Evolutionary conservation across 2,888 invertebrate genomes (phyloP).

Genomic region (Phengaris alcon): DNA sequence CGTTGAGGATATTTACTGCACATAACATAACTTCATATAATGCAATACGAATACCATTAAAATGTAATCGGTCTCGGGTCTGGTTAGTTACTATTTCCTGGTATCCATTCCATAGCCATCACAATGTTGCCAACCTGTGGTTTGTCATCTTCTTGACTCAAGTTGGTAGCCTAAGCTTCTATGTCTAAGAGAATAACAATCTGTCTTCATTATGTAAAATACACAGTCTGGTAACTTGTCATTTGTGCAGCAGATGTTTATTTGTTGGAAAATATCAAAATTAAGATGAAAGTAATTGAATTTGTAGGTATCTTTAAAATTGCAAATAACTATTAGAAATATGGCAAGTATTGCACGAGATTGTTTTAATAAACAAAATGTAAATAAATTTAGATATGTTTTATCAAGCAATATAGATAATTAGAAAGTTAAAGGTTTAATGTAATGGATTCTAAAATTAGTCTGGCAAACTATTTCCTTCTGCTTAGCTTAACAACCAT

Average conservation of each 20-base stretch:
- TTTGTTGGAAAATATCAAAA: neutral
- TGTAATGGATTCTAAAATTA: neutral
- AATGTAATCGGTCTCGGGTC: too few species aligned
- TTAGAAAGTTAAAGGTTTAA: slow-evolving; percentile 1
- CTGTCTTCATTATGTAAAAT: too few species aligned
- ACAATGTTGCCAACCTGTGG: neutral
- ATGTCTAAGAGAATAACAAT: neutral
- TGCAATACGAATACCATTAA: too few species aligned
- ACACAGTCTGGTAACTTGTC: neutral
- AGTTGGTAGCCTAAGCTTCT: neutral
- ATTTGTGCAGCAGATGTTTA: neutral
- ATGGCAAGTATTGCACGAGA: neutral
- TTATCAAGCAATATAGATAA: slow-evolving; percentile 15
- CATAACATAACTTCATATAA: too few species aligned
- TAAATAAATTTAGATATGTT: slow-evolving; percentile 27
- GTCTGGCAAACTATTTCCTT: slow-evolving; percentile 18
- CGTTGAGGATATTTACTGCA: too few species aligned
- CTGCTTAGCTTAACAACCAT: too few species aligned
- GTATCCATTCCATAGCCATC: neutral
- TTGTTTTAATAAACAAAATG: slow-evolving; percentile 12
- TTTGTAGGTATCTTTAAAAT: neutral
- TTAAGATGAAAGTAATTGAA: neutral
- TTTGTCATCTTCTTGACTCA: neutral
- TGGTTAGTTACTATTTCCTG: neutral
- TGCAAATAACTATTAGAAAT: neutral